Evolutionary conservation across 2,797 vertebrate species (phyloP).

Genomic region (Todus mexicanus): DNA sequence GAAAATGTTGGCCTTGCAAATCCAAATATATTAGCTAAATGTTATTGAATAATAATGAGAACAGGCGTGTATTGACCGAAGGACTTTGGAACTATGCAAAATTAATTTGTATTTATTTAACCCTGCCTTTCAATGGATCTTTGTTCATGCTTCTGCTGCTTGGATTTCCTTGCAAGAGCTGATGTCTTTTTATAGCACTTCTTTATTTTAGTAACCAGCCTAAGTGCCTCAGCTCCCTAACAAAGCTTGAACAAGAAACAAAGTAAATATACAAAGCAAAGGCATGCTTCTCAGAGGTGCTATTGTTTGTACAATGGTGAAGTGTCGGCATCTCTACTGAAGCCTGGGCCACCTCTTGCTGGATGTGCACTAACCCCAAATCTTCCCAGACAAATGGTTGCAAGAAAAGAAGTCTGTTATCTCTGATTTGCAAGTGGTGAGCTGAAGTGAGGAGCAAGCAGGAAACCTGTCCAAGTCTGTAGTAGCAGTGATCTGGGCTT

Average conservation of each 20-base stretch:
- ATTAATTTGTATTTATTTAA: slow-evolving; percentile 69
- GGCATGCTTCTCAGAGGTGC: slow-evolving; percentile 50
- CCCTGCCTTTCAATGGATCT: slow-evolving; percentile 46
- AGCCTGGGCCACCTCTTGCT: slow-evolving; percentile 40
- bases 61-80: slow-evolving; percentile 22
- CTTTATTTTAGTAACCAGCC: slow-evolving; percentile 53
- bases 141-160: slow-evolving; percentile 47
- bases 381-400: slow-evolving; percentile 48
- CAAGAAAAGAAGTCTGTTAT: slow-evolving; percentile 53
- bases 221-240: slow-evolving; percentile 48
- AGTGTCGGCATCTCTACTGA: neutral
- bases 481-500: slow-evolving; percentile 12
- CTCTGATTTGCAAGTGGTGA: slow-evolving; percentile 19
- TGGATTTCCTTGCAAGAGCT: slow-evolving; percentile 39
- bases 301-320: slow-evolving; percentile 63
- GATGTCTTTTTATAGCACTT: slow-evolving; percentile 46
- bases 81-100: slow-evolving; percentile 49
- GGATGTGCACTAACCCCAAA: slow-evolving; percentile 45
- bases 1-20: slow-evolving; percentile 50
- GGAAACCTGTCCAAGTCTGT: slow-evolving; percentile 16
- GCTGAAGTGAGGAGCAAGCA: slow-evolving; percentile 18
- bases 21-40: slow-evolving; percentile 56
- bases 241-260: slow-evolving; percentile 55
- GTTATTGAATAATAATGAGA: slow-evolving; percentile 61
- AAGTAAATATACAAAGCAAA: slow-evolving; percentile 63